phyloP scores from a whole-genome alignment of 2,888 invertebrate species.

The Hypena proboscidalis region DNA sequence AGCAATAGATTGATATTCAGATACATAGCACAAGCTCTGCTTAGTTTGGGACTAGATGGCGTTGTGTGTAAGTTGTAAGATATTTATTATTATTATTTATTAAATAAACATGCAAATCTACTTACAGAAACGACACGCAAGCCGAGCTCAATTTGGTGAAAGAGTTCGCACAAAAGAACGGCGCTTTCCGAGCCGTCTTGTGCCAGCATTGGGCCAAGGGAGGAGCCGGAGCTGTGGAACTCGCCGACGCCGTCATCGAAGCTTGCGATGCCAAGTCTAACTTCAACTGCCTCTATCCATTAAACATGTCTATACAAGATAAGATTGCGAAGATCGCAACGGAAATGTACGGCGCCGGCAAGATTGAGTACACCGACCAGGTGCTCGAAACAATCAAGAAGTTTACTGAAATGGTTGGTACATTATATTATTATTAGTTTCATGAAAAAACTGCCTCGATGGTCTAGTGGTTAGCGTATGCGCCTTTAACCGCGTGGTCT shows the following conservation, averaged over 20 bases:
- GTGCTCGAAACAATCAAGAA: constrained; percentile 89
- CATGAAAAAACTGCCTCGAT: too few relatives aligned
- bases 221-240: constrained; percentile 93
- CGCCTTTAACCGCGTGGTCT: too few relatives aligned
- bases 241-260: constrained; percentile 94
- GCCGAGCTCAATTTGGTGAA: constrained; percentile 93
- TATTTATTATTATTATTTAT: too few relatives aligned
- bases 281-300: constrained; percentile 90
- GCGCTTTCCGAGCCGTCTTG: constrained; percentile 95
- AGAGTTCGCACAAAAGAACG: constrained; percentile 89
- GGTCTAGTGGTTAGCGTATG: too few relatives aligned
- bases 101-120: too few relatives aligned
- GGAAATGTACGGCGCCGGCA: constrained; percentile 98
- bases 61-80: too few relatives aligned
- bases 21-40: too few relatives aligned
- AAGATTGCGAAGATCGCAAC: constrained; percentile 95
- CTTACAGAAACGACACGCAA: constrained; percentile 91
- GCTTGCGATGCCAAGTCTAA: constrained; percentile 88
- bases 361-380: constrained; percentile 90
- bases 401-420: constrained; percentile 89
- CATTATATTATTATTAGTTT: too few relatives aligned
- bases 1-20: too few relatives aligned
- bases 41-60: too few relatives aligned
- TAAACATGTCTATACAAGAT: constrained; percentile 89
- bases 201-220: constrained; percentile 96